These are phyloP conservation scores for Scleropages formosus DNA, from an alignment of 2,797 vertebrate genomes.

Conservation along the genomic window DNA sequence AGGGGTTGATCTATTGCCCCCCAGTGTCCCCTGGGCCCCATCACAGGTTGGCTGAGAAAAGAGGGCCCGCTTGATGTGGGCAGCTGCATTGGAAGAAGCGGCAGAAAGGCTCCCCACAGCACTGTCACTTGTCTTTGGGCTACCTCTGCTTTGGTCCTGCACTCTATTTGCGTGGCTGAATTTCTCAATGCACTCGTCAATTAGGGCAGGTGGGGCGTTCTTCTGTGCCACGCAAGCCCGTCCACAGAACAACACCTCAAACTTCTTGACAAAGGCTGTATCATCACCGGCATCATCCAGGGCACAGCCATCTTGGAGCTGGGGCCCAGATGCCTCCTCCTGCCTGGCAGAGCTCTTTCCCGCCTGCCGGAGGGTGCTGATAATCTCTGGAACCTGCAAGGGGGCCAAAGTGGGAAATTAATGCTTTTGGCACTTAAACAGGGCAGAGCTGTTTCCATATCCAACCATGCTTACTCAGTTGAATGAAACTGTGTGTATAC, in stretches of 20 bases:
- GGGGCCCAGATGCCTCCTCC: conserved; percentile 72
- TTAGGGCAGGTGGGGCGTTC: conserved; percentile 90
- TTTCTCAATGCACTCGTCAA: conserved; percentile 96
- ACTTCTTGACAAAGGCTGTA: conserved; percentile 87
- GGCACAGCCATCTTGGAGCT: conserved; percentile 61
- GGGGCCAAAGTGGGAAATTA: not conserved
- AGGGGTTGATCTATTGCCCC: conserved; percentile 44
- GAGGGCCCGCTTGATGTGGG: conserved; percentile 63
- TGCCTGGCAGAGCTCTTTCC: conserved; percentile 86
- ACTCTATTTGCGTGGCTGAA: conserved; percentile 74
- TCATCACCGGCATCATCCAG: conserved; percentile 33
- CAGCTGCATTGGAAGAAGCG: conserved; percentile 32
- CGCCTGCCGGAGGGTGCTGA: conserved; percentile 88
- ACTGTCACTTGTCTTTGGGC: conserved; percentile 37
- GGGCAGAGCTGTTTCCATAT: too few relatives aligned
- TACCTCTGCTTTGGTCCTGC: conserved; percentile 32
- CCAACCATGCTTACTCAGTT: too few relatives aligned
- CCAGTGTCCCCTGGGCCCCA: conserved; percentile 52
- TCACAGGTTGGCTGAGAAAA: conserved; percentile 65
- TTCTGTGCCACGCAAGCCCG: conserved; percentile 88
- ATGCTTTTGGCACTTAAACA: too few relatives aligned
- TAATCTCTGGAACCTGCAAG: conserved; percentile 92
- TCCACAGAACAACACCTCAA: conserved; percentile 94
- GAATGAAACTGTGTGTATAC: too few relatives aligned
- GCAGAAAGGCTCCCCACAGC: conserved; percentile 43